Percentiles rank a stretch among this genome's conserved stretches.
Conservation (phyloP, 2,113 vertebrate species). For the Carassius gibelio region DNA sequence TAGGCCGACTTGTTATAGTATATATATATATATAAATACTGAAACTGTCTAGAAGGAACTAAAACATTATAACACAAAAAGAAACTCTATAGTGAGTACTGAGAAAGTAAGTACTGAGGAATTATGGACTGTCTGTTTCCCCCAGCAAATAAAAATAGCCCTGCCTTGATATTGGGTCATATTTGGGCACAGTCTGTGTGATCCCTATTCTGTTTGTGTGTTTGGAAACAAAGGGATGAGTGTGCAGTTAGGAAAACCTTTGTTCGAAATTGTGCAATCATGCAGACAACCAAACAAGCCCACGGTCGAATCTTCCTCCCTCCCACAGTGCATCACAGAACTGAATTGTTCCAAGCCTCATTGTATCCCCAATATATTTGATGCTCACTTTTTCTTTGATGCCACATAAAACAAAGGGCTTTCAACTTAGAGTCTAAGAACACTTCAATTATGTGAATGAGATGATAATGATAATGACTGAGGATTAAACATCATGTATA, state of each 20-base stretch:
- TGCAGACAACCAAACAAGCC: slow-evolving; percentile 71
- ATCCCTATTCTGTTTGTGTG: slow-evolving; percentile 65
- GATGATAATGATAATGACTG: not conserved
- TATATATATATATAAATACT: not conserved
- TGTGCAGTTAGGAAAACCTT: slow-evolving; percentile 74
- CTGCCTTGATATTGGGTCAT: slow-evolving; percentile 33
- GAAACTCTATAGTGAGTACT: not conserved
- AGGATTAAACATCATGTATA: not conserved
- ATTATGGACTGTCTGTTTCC: not conserved
- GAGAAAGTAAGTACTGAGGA: slow-evolving; percentile 10
- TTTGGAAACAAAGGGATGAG: slow-evolving; percentile 70
- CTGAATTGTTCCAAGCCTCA: slow-evolving; percentile 22
- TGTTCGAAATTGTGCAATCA: slow-evolving; percentile 77
- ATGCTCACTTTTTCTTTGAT: slow-evolving; percentile 28
- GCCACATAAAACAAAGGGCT: not conserved
- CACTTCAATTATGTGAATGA: not conserved
- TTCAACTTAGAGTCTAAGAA: not conserved
- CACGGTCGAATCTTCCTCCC: slow-evolving; percentile 59
- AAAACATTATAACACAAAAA: not conserved
- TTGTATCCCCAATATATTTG: not conserved
- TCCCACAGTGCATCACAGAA: slow-evolving; percentile 60
- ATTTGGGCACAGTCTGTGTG: slow-evolving; percentile 36
- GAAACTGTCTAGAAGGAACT: not conserved
- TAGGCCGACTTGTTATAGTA: not conserved
- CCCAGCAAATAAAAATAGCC: not conserved